Base-by-base conservation (phyloP, 2,113 vertebrate species). In the Hippopotamus amphibius region DNA sequence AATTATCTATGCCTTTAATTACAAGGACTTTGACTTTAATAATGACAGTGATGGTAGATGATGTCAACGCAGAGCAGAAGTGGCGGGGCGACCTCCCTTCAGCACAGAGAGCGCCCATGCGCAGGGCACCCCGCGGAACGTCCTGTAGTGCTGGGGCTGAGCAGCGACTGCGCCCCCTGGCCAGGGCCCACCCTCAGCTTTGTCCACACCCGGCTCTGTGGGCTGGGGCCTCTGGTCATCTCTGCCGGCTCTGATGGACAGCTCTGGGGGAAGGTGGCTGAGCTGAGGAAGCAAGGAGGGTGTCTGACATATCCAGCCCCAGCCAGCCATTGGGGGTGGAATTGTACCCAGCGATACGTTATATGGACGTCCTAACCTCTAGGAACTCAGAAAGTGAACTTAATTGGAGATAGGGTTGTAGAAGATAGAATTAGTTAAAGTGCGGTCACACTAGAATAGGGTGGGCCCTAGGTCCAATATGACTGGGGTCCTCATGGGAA, bases 91-190 rank as follows among this genome's bases (percentile, higher is more conserved):
- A 9, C 24, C 53, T 71, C 50, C 28, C 26, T 11, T 46, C 6
- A 57, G 17, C 28, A 33, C 21, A 37, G 41, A 88, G n/a, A 30
- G 55, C 16, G 21, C 59, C 22, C 33, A 8, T 11, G 9, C 12
- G 74, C 24, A 13, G 33, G 0, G 7, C 4, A 7, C 13, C 41
- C 28, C 41, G 26, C 6, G 10, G 30, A 19, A 17, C 5, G 3
- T 17, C 55, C 41, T 48, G 53, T 3, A 0, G 53, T 3, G 17
- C 26, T 2, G 10, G 48, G 81, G 21, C 4, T 0, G 5, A 24
- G n/a, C 55, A 1, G 55, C 7, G 7, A 57, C 2, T 57, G 55
- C 7, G 69, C 6, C 1, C 11, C 7, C 3, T 11, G 79, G 55
- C 22, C 15, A 43, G 53, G 4, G 68, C 53, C 41, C 28, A 22